Base-by-base conservation (phyloP, 2,888 invertebrate species). In the Drosophila kambysellisi region DNA sequence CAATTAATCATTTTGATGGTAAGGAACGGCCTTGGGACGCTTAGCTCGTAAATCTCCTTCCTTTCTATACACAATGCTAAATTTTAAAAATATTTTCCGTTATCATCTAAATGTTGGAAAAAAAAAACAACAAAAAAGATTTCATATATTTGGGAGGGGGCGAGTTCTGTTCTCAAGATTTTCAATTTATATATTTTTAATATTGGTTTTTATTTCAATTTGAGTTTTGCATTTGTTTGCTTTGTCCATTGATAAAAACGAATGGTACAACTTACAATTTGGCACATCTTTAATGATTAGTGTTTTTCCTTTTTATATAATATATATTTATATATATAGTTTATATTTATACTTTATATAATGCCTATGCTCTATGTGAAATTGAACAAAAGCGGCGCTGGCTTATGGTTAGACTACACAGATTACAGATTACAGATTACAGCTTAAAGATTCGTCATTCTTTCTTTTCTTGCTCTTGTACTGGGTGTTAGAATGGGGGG, bases 191-290 rank as follows among this genome's bases (percentile, higher is more conserved):
- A 73, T 81, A 69, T 62, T 51, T 59, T 69, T 72, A 52, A 51
- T 68, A 73, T 61, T 35, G 62, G 62, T 81, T 88, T 75, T 84
- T 73, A 79, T 82, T 89, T 90, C 61, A 79, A 81, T 83, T 87
- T 80, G 70, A 70, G 65, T 83, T 84, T 74, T 77, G 83, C 76
- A 77, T 77, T 83, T 86, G 71, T 77, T 89, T 80, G 82, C 54
- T 79, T 88, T 74, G 82, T 37, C 82, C 87, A 87, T 82, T 84
- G 74, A 81, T 86, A 82, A 84, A 89, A 91, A 91, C 88, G 81
- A 91, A 89, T 91, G 91, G 81, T 85, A 89, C 91, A 91, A 91
- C 92, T 90, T 92, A 92, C 92, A 92, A 92, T 92, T 92, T 92
- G 92, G 92, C 92, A 92, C 92, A 92, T 92, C 88, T 83, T 90